Base-by-base conservation (phyloP, 2,888 invertebrate genomes). In the Electrophaes corylata region DNA sequence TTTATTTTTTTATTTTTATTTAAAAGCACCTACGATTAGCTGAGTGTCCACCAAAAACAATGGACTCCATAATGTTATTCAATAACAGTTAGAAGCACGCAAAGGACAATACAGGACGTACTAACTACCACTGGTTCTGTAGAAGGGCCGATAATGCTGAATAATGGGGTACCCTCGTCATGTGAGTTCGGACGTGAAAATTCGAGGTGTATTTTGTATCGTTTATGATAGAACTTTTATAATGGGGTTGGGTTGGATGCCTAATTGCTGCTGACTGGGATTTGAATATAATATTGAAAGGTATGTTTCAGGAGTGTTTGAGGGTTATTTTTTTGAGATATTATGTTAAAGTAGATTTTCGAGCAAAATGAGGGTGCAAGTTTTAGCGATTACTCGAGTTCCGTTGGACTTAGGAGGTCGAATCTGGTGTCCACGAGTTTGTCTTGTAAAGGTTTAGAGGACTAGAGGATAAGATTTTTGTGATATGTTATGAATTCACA, bases 101-200 rank as follows among this genome's bases (percentile, higher is more conserved):
- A n/a, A 31, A 11, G 39, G 23, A 40, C 40, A 18, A 19, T 8
- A 41, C 33, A 47, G 44, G 20, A 33, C 19, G 20, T 49, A 54
- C 41, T 46, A 35, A 39, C 31, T 59, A 33, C 33, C 16, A 50
- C 18, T 18, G 33, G 41, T 43, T 46, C 59, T 56, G 45, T 37
- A 43, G 20, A 10, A 12, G 49, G 50, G 19, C 50, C 35, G 59
- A 54, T 59, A 59, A 59, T 58, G 59, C 54, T 65, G 61, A 63
- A 64, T 64, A 66, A 66, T 63, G 55, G 60, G 44, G 43, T 14
- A 67, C 65, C 65, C 64, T 65, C 59, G 59, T 67, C 65, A 61
- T 51, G 46, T 52, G 40, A 54, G 51, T 51, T 56, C 57, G 46
- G 58, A 60, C 59, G 45, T 54, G 65, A 55, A 48, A 50, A 43